Evolutionary conservation across 1,140 invertebrate genomes (phyloP), one percentile per base, ranked within the genome.

Genomic region (Drosophila lini): DNA sequence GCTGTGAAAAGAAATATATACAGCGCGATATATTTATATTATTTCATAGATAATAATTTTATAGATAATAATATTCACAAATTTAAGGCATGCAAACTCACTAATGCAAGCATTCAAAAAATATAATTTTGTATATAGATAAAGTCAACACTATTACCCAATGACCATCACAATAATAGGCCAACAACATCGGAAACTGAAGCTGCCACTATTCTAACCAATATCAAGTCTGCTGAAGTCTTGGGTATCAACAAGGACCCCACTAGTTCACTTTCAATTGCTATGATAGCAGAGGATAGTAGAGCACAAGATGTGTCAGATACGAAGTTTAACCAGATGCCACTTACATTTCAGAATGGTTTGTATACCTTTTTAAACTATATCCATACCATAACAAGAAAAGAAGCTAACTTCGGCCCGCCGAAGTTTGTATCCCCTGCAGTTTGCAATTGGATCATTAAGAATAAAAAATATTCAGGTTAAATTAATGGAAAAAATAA

Each of bases 181-280:
- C 73, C 81, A 13, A 86, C 73, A 10, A 58, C 78, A 28, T 84
- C 78, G 1, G 90, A 91, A 42, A 91, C 85, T 11, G 90, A 91
- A 67, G 90, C 90, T 0, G 90, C 91, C 2, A 81, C 85, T 44
- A 91, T 91, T 64, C 48, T 91, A 28, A 91, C 90, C 11, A 90
- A 63, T 6, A 91, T 91, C 4, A 91, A 91, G 67, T 82, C 80
- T 11, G 85, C 80, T 4, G 90, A 91, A 10, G 42, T 59, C 16
- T 41, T 48, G 50, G 52, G n/a, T 15, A 32, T 31, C 0, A 38
- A 40, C 13, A 84, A 80, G 13, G 67, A 84, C 7, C 31, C 60
- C 8, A 19, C n/a, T 3, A 69, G 50, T 25, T 81, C 25, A n/a
- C 10, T 64, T 1, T 74, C 70, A 3, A 58, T 64, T 11, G 62